Percentiles rank a stretch among this genome's conserved stretches.
Conservation (phyloP, 2,113 vertebrate genomes). For the Vicugna pacos region DNA sequence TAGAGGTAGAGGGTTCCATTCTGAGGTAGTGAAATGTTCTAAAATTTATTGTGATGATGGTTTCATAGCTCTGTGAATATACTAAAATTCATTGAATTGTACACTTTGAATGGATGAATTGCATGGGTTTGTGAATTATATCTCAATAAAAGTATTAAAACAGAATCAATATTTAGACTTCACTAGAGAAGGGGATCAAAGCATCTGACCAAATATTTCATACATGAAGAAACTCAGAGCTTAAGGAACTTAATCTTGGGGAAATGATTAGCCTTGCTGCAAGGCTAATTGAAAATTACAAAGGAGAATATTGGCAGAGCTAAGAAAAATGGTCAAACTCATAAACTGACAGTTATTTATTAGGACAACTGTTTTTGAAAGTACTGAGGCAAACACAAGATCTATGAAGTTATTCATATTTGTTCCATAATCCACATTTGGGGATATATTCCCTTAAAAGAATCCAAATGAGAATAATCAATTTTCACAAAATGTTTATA, state of each 20-base stretch:
- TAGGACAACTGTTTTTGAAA: constrained; percentile 21
- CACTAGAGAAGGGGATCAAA: constrained; percentile 7
- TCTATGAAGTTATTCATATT: constrained; percentile 39
- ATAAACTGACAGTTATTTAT: constrained; percentile 41
- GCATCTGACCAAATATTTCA: not conserved
- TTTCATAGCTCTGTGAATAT: constrained; percentile 31
- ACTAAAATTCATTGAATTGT: constrained; percentile 23
- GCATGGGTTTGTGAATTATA: not conserved
- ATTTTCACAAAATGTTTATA: constrained; percentile 10
- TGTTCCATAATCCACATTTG: not conserved
- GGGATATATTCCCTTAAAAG: constrained; percentile 26
- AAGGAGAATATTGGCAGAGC: constrained; percentile 20
- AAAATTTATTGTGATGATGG: constrained; percentile 19
- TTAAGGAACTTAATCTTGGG: not conserved
- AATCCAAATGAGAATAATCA: constrained; percentile 39
- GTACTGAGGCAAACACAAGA: not conserved
- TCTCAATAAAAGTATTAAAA: constrained; percentile 37
- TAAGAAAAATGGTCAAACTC: constrained; percentile 52
- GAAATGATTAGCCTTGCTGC: constrained; percentile 9
- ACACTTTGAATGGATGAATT: not conserved
- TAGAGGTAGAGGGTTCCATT: not conserved
- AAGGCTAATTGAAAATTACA: constrained; percentile 38
- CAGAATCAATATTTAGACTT: constrained; percentile 23
- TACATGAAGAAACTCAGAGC: not conserved
- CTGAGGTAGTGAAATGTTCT: not conserved